Conservation (phyloP, 2,888 invertebrate genomes). For the Eurois occulta region DNA sequence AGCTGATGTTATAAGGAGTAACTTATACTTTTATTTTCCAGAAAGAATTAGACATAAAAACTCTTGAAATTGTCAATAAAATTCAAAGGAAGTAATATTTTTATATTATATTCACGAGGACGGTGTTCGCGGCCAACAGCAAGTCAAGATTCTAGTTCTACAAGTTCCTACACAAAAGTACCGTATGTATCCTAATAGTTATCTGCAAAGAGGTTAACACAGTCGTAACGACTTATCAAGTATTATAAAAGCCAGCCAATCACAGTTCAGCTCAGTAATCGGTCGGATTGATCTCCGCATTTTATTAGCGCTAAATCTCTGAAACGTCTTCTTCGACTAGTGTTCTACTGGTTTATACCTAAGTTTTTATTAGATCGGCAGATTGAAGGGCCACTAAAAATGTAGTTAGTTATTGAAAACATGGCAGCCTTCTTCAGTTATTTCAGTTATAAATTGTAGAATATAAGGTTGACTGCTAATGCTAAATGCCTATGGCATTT, state of each 20-base stretch:
- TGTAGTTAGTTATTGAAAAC: neutral
- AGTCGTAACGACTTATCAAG: slow-evolving; percentile 19
- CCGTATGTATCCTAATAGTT: slow-evolving; percentile 5
- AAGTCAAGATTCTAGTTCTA: too few relatives aligned
- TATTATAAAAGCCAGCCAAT: slow-evolving; percentile 38
- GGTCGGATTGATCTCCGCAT: slow-evolving; percentile 26
- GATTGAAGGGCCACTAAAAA: neutral
- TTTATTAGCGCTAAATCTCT: slow-evolving; percentile 31
- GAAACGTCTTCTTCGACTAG: slow-evolving; percentile 4
- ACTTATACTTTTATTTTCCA: too few relatives aligned
- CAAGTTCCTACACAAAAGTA: too few relatives aligned
- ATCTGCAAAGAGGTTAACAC: slow-evolving; percentile 19
- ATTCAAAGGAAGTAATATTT: too few relatives aligned
- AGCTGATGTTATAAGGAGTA: too few relatives aligned
- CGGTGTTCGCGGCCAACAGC: too few relatives aligned
- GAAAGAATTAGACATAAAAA: too few relatives aligned
- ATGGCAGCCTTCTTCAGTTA: neutral
- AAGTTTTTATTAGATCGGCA: neutral
- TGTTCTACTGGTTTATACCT: neutral
- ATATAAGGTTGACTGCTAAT: neutral
- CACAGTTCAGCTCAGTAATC: neutral
- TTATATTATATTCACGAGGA: too few relatives aligned
- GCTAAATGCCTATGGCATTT: neutral
- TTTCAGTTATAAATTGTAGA: neutral
- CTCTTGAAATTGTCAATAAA: too few relatives aligned